These are phyloP conservation scores for Chironomus striatipennis DNA, from an alignment of 1,140 invertebrate genomes.

Conservation along the genomic window DNA sequence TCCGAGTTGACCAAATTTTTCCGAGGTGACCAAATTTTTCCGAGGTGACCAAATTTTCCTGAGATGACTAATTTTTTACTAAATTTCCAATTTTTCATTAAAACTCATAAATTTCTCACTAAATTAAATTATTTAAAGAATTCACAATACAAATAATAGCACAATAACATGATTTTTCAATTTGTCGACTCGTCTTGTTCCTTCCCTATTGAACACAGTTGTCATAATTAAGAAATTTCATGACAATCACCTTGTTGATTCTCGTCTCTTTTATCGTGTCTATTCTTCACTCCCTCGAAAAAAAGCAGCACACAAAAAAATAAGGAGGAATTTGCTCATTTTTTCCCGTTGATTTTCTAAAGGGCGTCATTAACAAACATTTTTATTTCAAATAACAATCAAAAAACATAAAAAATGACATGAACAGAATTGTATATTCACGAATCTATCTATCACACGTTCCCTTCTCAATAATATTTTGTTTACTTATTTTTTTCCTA, in stretches of 20 bases:
- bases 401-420: neutral
- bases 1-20: no score
- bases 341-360: neutral
- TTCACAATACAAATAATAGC: neutral
- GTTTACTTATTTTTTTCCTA: neutral
- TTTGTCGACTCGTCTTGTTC: neutral
- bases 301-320: neutral
- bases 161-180: neutral
- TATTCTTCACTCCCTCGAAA: neutral
- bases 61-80: no score
- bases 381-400: neutral
- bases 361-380: constrained; percentile 13
- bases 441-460: neutral
- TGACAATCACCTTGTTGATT: constrained; percentile 12
- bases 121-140: no score
- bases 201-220: neutral
- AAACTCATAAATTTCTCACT: no score
- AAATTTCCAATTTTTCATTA: no score
- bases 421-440: constrained; percentile 8
- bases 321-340: neutral
- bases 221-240: constrained; percentile 23
- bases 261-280: neutral
- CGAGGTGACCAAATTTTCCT: no score
- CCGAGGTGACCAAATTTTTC: no score
- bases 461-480: neutral